These are phyloP conservation scores for Caenorhabditis sp. DNA, from an alignment of 2,888 invertebrate species.

Conservation along the genomic window DNA sequence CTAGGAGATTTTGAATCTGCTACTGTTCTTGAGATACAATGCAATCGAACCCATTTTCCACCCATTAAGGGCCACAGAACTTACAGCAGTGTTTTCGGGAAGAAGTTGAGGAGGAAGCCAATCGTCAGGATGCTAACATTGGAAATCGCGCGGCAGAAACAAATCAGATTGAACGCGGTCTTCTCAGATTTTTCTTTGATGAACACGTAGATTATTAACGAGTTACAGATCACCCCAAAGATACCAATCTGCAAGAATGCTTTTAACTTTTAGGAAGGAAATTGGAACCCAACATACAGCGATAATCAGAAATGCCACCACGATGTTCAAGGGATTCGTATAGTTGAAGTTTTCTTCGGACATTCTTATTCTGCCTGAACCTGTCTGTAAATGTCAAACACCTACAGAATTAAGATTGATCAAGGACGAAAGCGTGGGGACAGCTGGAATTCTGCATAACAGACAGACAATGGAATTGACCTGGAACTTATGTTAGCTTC, in stretches of 20 bases:
- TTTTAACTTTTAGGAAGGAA: not conserved
- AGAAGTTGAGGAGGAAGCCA: constrained; percentile 30
- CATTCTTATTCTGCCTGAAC: too few relatives aligned
- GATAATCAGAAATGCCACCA: constrained; percentile 18
- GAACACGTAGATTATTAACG: constrained; percentile 24
- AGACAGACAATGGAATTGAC: too few relatives aligned
- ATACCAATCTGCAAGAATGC: constrained; percentile 28
- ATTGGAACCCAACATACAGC: not conserved
- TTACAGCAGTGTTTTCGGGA: constrained; percentile 50
- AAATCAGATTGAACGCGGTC: constrained; percentile 52
- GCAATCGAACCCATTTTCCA: too few relatives aligned
- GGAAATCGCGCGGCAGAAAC: constrained; percentile 37
- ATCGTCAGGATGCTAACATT: constrained; percentile 39
- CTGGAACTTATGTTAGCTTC: too few relatives aligned
- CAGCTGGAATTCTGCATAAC: not conserved
- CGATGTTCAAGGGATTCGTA: constrained; percentile 32
- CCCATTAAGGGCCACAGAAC: not conserved
- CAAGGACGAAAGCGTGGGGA: not conserved
- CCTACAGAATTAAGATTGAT: too few relatives aligned
- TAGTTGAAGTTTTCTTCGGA: constrained; percentile 26
- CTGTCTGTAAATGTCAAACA: too few relatives aligned
- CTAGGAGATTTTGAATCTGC: too few relatives aligned
- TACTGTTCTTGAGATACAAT: too few relatives aligned
- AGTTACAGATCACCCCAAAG: constrained; percentile 41
- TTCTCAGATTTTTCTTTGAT: constrained; percentile 41